Conservation (phyloP, 2,888 invertebrate genomes). For the Drosophila suboccidentalis region DNA sequence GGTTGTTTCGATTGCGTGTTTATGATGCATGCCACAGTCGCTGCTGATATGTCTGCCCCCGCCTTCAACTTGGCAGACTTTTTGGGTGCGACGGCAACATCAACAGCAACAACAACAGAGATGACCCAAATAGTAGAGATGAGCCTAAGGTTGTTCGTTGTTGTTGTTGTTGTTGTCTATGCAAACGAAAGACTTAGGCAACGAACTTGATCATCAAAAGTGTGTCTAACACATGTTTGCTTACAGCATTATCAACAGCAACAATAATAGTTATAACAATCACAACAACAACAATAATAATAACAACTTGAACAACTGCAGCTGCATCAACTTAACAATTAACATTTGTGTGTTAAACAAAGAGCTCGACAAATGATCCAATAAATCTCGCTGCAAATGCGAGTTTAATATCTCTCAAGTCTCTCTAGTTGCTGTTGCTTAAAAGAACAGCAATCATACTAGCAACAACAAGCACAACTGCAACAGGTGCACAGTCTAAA, state of each 20-base stretch:
- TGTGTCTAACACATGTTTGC: slow-evolving; percentile 19
- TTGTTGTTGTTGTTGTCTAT: slow-evolving; percentile 34
- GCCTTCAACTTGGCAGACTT: slow-evolving; percentile 11
- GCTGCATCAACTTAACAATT: slow-evolving; percentile 58
- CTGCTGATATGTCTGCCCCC: slow-evolving; percentile 8
- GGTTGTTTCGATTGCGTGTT: slow-evolving; percentile 31
- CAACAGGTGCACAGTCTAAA: slow-evolving; percentile 62
- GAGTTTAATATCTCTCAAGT: slow-evolving; percentile 14
- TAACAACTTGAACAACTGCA: slow-evolving; percentile 23
- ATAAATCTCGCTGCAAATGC: slow-evolving; percentile 37
- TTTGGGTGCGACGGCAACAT: slow-evolving; percentile 46
- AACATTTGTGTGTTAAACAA: slow-evolving; percentile 54
- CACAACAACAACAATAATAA: neutral
- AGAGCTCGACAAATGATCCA: slow-evolving; percentile 36
- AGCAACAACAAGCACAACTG: slow-evolving; percentile 33
- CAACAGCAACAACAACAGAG: neutral
- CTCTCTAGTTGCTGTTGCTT: neutral
- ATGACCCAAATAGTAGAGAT: slow-evolving; percentile 42
- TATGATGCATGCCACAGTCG: slow-evolving; percentile 21
- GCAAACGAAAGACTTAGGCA: slow-evolving; percentile 71
- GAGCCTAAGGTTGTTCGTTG: slow-evolving; percentile 19
- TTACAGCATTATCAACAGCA: slow-evolving; percentile 24
- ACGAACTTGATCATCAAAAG: slow-evolving; percentile 64
- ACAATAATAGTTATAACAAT: slow-evolving; percentile 19
- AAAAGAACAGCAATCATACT: neutral